A percentile compares a stretch with the other conserved stretches of the same genome.
Evolutionary conservation across 2,888 invertebrate genomes (phyloP).

Genomic region (Ennomos fuscantarius): DNA sequence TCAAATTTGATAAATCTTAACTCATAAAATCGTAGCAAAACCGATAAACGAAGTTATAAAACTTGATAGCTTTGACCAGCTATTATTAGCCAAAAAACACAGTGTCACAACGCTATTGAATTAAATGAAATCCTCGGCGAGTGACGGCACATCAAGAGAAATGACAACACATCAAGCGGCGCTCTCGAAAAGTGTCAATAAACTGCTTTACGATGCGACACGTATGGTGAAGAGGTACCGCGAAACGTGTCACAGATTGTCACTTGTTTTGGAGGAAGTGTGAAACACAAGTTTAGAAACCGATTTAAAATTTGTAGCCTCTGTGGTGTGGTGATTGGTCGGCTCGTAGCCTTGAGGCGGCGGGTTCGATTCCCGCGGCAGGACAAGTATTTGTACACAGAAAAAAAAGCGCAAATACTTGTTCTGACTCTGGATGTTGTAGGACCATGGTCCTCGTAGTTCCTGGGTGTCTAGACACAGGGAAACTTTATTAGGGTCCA

Average conservation of each 20-base stretch:
- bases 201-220: slow-evolving; percentile 36
- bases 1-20: slow-evolving; percentile 9
- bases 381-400: too few species aligned
- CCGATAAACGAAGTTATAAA: slow-evolving; percentile 11
- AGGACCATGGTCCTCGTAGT: too few species aligned
- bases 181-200: slow-evolving; percentile 35
- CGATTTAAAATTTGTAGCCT: too few species aligned
- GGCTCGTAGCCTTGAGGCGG: too few species aligned
- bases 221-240: slow-evolving; percentile 29
- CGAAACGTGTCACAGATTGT: slow-evolving; percentile 17
- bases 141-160: slow-evolving; percentile 22
- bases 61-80: slow-evolving; percentile 18
- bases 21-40: slow-evolving; percentile 3
- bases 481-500: too few species aligned
- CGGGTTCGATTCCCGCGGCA: too few species aligned
- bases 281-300: too few species aligned
- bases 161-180: slow-evolving; percentile 31
- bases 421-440: too few species aligned
- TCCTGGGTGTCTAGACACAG: too few species aligned
- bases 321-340: too few species aligned
- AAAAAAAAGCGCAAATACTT: too few species aligned
- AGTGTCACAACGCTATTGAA: slow-evolving; percentile 6
- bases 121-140: slow-evolving; percentile 33
- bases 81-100: slow-evolving; percentile 11
- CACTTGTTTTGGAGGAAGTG: not conserved